These are phyloP conservation scores for Nomada ruficornis DNA, from an alignment of 2,888 invertebrate species.

Conservation along the genomic window DNA sequence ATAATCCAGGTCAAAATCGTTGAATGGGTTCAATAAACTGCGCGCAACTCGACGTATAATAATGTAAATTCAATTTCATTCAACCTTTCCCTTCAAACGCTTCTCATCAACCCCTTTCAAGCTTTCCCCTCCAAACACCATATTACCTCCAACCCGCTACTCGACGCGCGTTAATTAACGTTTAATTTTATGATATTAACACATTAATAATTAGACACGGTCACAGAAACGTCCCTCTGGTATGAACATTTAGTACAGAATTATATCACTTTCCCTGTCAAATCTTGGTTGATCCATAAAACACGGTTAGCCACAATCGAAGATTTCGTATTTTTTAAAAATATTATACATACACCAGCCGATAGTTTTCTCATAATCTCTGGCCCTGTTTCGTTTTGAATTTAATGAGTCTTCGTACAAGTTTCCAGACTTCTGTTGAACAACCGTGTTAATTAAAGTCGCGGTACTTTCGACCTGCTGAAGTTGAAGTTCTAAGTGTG, in stretches of 20 bases:
- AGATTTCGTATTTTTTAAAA: neutral
- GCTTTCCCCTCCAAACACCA: neutral
- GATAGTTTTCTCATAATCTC: neutral
- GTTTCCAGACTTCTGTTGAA: neutral
- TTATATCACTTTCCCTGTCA: neutral
- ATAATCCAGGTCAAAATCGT: constrained; percentile 5
- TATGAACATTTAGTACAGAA: no score
- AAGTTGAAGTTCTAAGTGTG: constrained; percentile 29
- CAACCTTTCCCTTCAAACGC: neutral
- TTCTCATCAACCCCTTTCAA: neutral
- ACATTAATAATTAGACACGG: neutral
- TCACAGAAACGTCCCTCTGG: neutral
- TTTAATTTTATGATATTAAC: constrained; percentile 19
- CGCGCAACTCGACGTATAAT: neutral
- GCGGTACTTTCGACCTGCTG: constrained; percentile 8
- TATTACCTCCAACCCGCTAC: neutral
- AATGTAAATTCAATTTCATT: constrained; percentile 7
- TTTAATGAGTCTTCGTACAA: constrained; percentile 14
- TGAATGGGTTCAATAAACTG: constrained; percentile 4
- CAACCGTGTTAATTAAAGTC: constrained; percentile 38
- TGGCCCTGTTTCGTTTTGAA: neutral
- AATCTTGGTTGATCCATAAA: neutral
- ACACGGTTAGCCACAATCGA: no score
- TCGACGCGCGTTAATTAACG: constrained; percentile 1
- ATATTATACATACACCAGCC: neutral